Percentiles rank a stretch among this genome's conserved stretches.
phyloP scores from a whole-genome alignment of 2,113 vertebrate genomes.

The Protobothrops mucrosquamatus region DNA sequence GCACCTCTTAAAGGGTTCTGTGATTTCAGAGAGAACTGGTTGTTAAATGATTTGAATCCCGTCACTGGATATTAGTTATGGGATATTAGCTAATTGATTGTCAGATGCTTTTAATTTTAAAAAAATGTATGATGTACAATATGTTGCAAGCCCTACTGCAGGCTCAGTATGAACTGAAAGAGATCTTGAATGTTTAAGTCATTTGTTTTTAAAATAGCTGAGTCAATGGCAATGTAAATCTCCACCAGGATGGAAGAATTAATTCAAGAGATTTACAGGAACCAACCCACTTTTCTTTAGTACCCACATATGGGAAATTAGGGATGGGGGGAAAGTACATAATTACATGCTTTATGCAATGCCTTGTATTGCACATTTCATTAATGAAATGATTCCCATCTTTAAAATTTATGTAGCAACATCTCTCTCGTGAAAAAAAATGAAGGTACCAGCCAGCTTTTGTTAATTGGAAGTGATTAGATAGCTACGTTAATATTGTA shows the following conservation, averaged over 20 bases:
- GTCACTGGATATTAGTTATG: not conserved
- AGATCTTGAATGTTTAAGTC: not conserved
- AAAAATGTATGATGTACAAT: not conserved
- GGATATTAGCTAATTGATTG: not conserved
- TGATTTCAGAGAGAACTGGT: no score
- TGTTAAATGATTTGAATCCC: no score
- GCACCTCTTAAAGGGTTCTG: no score
- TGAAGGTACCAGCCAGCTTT: not conserved
- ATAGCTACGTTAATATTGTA: not conserved
- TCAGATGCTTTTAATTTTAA: not conserved
- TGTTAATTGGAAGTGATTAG: conserved; percentile 25
- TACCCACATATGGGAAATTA: conserved; percentile 9
- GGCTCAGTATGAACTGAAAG: not conserved
- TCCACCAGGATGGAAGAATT: not conserved
- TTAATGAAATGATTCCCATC: conserved; percentile 17
- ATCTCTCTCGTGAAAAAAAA: not conserved
- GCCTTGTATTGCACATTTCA: conserved; percentile 14
- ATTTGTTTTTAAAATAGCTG: not conserved
- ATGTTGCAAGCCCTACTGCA: not conserved
- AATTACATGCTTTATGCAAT: not conserved
- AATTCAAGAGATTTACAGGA: not conserved
- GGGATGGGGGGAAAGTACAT: not conserved
- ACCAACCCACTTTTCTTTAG: not conserved
- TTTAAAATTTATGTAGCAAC: conserved; percentile 19
- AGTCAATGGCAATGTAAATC: not conserved